phyloP scores from a whole-genome alignment of 1,140 invertebrate genomes.

The Magallana angulata region DNA sequence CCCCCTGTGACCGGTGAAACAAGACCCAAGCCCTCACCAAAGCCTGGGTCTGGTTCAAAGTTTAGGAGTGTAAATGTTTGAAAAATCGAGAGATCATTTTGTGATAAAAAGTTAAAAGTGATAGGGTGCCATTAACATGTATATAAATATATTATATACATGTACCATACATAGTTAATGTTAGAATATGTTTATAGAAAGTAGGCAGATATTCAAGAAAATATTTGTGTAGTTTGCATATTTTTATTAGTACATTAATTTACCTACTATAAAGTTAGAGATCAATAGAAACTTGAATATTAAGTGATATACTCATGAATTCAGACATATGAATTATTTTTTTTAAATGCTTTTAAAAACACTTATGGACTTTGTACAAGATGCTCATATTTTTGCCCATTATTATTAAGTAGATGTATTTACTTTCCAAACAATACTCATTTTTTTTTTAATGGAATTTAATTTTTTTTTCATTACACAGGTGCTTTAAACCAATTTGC shows the following conservation, averaged over 20 bases:
- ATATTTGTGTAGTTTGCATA: too few species aligned
- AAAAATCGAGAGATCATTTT: background rate
- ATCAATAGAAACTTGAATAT: too few species aligned
- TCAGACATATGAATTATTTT: too few species aligned
- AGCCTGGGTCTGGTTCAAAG: constrained; percentile 52
- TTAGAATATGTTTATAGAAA: background rate
- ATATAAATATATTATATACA: background rate
- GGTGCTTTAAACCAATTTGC: constrained; percentile 15
- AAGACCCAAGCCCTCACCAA: constrained; percentile 46
- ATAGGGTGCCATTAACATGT: background rate
- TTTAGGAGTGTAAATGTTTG: constrained; percentile 57
- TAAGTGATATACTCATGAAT: too few species aligned
- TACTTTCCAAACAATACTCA: background rate
- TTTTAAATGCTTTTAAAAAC: too few species aligned
- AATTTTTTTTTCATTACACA: background rate
- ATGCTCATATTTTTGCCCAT: too few species aligned
- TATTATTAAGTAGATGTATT: too few species aligned
- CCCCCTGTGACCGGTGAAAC: constrained; percentile 9
- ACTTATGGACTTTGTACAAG: too few species aligned
- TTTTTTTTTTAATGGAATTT: background rate
- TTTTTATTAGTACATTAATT: too few species aligned
- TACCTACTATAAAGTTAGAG: too few species aligned
- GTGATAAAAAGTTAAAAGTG: background rate
- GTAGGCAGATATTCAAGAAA: too few species aligned
- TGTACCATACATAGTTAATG: background rate